Evolutionary conservation across 2,888 invertebrate genomes (phyloP).

Genomic region (Corbicula japonica): DNA sequence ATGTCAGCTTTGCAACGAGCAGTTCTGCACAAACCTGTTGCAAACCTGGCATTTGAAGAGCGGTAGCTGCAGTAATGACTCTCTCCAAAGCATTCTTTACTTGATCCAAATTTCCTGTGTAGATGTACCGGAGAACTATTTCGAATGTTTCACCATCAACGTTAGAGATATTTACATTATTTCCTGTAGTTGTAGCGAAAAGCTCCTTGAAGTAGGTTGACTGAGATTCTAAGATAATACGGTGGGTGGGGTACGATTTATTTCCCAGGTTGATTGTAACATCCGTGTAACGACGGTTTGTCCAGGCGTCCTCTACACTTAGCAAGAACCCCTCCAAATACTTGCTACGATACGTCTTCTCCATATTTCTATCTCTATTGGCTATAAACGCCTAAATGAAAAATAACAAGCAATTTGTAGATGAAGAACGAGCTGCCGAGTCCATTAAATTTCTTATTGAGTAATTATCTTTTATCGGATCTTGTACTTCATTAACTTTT

Average conservation of each 20-base stretch:
- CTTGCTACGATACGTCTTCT: slow-evolving; percentile 28
- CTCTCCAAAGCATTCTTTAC: slow-evolving; percentile 91
- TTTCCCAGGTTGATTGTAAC: slow-evolving; percentile 60
- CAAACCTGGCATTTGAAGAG: slow-evolving; percentile 93
- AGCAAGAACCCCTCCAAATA: slow-evolving; percentile 59
- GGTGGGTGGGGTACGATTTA: slow-evolving; percentile 55
- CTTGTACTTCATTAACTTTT: too few relatives aligned
- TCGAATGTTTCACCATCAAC: slow-evolving; percentile 92
- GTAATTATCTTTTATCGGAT: too few relatives aligned
- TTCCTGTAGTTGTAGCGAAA: slow-evolving; percentile 50
- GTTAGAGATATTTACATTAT: slow-evolving; percentile 52
- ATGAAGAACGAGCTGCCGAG: too few relatives aligned
- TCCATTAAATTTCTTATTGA: too few relatives aligned
- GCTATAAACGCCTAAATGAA: too few relatives aligned
- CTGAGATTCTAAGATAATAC: slow-evolving; percentile 57
- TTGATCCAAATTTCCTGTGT: slow-evolving; percentile 92
- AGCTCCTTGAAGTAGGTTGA: slow-evolving; percentile 64
- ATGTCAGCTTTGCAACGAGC: slow-evolving; percentile 89
- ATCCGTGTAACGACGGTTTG: slow-evolving; percentile 56
- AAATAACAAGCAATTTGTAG: too few relatives aligned
- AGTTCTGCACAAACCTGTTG: slow-evolving; percentile 93
- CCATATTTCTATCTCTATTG: too few relatives aligned
- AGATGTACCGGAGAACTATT: slow-evolving; percentile 93
- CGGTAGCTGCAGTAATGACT: slow-evolving; percentile 92
- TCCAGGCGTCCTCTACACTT: slow-evolving; percentile 58